Evolutionary conservation across 1,140 invertebrate genomes (phyloP).

Genomic region (Neodiprion fabricii): DNA sequence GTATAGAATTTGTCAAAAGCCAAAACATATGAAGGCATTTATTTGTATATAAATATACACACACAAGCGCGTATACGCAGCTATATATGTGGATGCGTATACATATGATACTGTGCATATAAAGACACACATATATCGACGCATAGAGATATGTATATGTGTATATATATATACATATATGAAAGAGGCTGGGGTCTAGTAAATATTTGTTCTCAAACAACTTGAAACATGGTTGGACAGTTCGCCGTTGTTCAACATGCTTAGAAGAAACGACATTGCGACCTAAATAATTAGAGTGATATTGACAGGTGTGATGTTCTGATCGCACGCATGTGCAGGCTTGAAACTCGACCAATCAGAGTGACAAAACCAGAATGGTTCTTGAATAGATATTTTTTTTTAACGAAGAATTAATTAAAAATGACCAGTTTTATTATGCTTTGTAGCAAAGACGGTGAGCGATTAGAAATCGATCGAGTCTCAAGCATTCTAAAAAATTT

Average conservation of each 20-base stretch:
- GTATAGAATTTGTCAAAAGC: constrained; percentile 45
- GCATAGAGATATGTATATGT: constrained; percentile 7
- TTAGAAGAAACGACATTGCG: background rate
- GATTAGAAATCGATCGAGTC: background rate
- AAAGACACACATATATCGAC: background rate
- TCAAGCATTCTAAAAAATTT: background rate
- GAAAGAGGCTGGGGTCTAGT: background rate
- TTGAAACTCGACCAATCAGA: background rate
- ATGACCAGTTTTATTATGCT: too few relatives aligned
- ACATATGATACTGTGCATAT: background rate
- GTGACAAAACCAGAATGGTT: too few relatives aligned
- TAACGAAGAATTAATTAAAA: too few relatives aligned
- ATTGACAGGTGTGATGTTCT: background rate
- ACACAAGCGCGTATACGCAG: background rate
- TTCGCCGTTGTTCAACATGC: background rate
- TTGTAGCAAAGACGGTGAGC: too few relatives aligned
- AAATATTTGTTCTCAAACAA: background rate
- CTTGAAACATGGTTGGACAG: background rate
- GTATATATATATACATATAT: background rate
- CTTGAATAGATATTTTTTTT: too few relatives aligned
- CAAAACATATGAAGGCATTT: constrained; percentile 61
- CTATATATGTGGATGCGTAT: background rate
- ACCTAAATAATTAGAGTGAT: background rate
- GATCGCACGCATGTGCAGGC: background rate
- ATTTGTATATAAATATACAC: constrained; percentile 29